These are phyloP conservation scores for Aphidius ervi DNA, from an alignment of 1,140 invertebrate species.

Conservation along the genomic window DNA sequence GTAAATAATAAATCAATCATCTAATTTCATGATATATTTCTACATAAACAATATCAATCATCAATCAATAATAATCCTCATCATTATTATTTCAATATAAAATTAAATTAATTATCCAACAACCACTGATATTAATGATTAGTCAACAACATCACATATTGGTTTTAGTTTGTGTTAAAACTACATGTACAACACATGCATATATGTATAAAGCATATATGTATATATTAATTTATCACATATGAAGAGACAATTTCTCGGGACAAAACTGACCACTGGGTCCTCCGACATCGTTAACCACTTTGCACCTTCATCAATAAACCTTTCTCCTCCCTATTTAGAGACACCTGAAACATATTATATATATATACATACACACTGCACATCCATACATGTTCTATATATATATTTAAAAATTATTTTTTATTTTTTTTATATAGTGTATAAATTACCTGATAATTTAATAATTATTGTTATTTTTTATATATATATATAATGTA, in stretches of 20 bases:
- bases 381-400: no score
- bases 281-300: conserved; percentile 36
- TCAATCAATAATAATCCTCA: no score
- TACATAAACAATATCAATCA: no score
- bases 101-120: no score
- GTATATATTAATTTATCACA: conserved; percentile 6
- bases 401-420: no score
- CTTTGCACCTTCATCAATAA: conserved; percentile 34
- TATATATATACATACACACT: background rate
- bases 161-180: conserved; percentile 5
- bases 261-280: conserved; percentile 34
- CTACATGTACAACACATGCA: background rate
- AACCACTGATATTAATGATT: background rate
- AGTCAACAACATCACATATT: background rate
- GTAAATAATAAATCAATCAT: conserved; percentile 30
- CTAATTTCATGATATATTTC: no score
- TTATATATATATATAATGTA: no score
- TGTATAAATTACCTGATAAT: background rate
- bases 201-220: conserved; percentile 7
- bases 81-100: no score
- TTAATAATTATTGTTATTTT: no score
- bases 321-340: conserved; percentile 19
- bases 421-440: background rate
- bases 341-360: conserved; percentile 8
- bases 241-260: conserved; percentile 16